Base-by-base conservation (phyloP, 1,140 invertebrate genomes). In the Lanistes nyassanus region DNA sequence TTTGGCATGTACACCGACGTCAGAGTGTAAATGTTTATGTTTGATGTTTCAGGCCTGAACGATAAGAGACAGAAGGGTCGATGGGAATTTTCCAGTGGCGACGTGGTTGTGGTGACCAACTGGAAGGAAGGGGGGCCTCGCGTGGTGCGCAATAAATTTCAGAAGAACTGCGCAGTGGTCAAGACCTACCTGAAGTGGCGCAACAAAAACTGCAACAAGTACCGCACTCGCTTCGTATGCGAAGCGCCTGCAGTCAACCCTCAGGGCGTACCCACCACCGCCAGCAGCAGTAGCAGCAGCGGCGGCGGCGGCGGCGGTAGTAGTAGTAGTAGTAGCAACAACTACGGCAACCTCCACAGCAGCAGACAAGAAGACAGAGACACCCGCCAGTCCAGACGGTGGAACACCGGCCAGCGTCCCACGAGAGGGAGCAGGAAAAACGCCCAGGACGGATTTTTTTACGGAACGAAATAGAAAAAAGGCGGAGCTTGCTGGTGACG, bases 151-250 rank as follows among this genome's bases (percentile, higher is more conserved):
- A 80, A 55, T 13, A 37, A 76, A 2, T 75, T 81, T 62, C 81
- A 80, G 75, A 86, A 85, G 76, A 86, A 82, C 77, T 88, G 86
- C 79, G 73, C 75, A 4, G 84, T 85, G 5, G 85, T 88, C 16
- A 82, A 83, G 60, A 84, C 83, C 55, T 79, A 80, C 34, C 37
- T 74, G 19, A 84, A 84, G 36, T 87, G 85, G 85, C 79, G 77
- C 64, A 86, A 88, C 76, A 85, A 85, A 71, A 75, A 81, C n/a
- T 88, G 86, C 79, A 80, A 83, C 76, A 83, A 79, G 70, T 79
- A 81, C 23, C 80, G 75, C 67, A 80, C 83, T 56, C 79, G 82
- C 68, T 84, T 84, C 71, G 78, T 88, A 16, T 88, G 86, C 79
- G 83, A 86, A 76, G 16, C 37, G 26, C 51, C 39, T 11, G 7